Evolutionary conservation across 1,140 invertebrate species (phyloP), one percentile per base, ranked within the genome.

Genomic region (Leptopilina boulardi): DNA sequence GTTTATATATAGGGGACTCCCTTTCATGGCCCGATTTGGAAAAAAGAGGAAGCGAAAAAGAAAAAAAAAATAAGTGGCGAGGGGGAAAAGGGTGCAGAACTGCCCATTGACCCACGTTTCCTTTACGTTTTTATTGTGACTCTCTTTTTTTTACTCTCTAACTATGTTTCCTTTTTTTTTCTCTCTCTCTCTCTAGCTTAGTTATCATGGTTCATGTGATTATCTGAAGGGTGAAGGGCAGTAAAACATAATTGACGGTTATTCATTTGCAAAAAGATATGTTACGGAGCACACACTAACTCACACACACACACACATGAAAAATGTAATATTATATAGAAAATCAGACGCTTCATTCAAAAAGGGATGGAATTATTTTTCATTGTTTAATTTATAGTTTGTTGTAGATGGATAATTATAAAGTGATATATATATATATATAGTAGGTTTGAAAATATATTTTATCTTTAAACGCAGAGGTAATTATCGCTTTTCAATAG

Each of bases 191-290:
- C 34, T 38, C 34, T 38, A 38, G 23, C 15, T 11, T n/a, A 66
- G 59, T 66, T 66, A 66, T 66, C 59, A 66, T 66, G 59, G 23
- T 13, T 66, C 59, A 30, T 66, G n/a, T n/a, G 59, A 66, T 66
- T 66, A 66, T 66, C 59, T n/a, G 59, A 30, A 30, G 59, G 59
- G 59, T 66, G 59, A 66, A 66, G 59, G 59, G 59, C 59, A 66
- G 9, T 66, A 34, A 66, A 66, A 30, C 15, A 30, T 66, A 66
- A 66, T 66, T 66, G 59, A 66, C 59, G 59, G 59, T 66, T 66
- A 66, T 66, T 30, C 59, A 66, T 66, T 66, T 66, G 15, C 26
- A 66, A 38, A 6, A 23, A 66, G 23, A 66, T n/a, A n/a, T n/a
- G 59, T 66, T 66, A 6, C 23, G 26, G 23, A 66, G 59, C 59